Base-by-base conservation (phyloP, 2,797 vertebrate species). In the Buphagus erythrorhynchus region DNA sequence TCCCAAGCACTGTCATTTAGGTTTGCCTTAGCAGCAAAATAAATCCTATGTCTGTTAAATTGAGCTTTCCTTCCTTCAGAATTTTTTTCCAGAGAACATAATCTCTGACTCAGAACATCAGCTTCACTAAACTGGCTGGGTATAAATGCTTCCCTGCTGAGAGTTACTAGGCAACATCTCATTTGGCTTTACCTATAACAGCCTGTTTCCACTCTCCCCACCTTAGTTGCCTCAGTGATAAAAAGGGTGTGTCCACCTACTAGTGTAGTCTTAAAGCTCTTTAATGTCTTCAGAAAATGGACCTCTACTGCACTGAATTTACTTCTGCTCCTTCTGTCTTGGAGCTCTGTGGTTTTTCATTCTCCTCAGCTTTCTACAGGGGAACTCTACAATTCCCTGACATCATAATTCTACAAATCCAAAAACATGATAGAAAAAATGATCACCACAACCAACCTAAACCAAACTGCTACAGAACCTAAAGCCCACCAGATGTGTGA, bases 131-230 rank as follows among this genome's bases (percentile, higher is more conserved):
- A 92, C 78, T 75, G 87, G 43, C 81, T 58, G 75, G 36, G 29
- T 85, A 93, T 88, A 91, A 94, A 96, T 49, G 82, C 84, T 91
- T 93, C 96, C 95, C 95, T 93, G 94, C 95, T 95, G 95, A 86
- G 95, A 86, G 96, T 96, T 97, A 96, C 96, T 93, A 96, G 85
- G 96, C 96, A 97, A 97, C 94, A 93, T 72, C 84, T 95, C 90
- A 91, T 93, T 93, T 92, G 79, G 85, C 84, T 89, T 88, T 93
- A 96, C 95, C 96, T 96, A 55, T 86, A 93, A 75, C 84, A 90
- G 87, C 45, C 94, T 93, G 68, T 93, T 94, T 95, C 91, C 84
- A 91, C 85, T 96, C 85, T 92, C 78, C 58, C 43, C 52, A 36
- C 82, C 83, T 91, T 31, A 51, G 89, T 72, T 94, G 87, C 85